phyloP scores from a whole-genome alignment of 2,888 invertebrate genomes.

The Fabriciana adippe region DNA sequence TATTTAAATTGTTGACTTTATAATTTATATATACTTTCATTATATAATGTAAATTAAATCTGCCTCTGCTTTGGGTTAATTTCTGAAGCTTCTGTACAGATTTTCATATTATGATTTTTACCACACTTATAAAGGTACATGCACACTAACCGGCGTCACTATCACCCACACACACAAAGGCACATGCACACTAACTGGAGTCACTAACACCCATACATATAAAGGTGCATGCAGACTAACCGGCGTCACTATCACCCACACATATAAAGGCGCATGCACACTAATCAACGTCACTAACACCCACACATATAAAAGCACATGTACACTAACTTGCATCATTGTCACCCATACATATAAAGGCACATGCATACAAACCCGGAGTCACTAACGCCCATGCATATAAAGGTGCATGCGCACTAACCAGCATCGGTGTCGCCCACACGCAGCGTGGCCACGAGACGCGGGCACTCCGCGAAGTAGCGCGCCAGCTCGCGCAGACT shows the following conservation, averaged over 20 bases:
- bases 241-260: constrained; percentile 62
- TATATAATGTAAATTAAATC: background rate
- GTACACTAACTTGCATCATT: constrained; percentile 61
- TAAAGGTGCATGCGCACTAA: constrained; percentile 39
- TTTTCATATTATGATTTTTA: background rate
- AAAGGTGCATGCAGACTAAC: constrained; percentile 45
- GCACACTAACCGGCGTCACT: constrained; percentile 61
- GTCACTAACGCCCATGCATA: too few species aligned
- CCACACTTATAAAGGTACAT: too few species aligned
- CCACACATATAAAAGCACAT: too few species aligned
- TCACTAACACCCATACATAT: too few species aligned
- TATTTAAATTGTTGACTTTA: too few species aligned
- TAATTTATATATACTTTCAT: too few species aligned
- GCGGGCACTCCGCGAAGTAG: constrained; percentile 75
- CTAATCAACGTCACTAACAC: constrained; percentile 61
- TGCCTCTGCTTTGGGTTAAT: background rate
- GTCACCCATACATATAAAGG: constrained; percentile 40
- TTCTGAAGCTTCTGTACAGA: too few species aligned
- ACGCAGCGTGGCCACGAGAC: constrained; percentile 69
- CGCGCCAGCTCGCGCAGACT: constrained; percentile 62
- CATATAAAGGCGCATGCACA: constrained; percentile 35
- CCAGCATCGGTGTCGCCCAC: constrained; percentile 65
- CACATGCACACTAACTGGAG: too few species aligned
- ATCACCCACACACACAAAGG: constrained; percentile 40
- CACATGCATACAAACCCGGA: too few species aligned